A percentile compares a stretch with the other conserved stretches of the same genome.
Evolutionary conservation across 1,140 invertebrate genomes (phyloP).

Genomic region (Zaprionus tsacasi): DNA sequence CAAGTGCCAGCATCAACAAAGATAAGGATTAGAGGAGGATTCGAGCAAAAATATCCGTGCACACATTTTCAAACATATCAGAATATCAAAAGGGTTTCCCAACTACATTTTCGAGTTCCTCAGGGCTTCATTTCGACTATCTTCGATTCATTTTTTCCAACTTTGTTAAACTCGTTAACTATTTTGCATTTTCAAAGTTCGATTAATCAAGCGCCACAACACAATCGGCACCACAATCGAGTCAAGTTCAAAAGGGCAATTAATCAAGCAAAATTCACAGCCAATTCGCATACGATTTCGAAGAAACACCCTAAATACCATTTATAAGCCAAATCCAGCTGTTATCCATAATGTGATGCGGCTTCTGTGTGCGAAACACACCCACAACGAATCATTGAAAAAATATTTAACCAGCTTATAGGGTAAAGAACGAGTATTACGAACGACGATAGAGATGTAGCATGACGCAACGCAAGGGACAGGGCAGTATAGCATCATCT

Average conservation of each 20-base stretch:
- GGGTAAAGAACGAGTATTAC: neutral
- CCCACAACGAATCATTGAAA: slow-evolving; percentile 6
- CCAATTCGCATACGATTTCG: slow-evolving; percentile 32
- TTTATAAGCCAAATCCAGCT: slow-evolving; percentile 28
- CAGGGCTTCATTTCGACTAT: neutral
- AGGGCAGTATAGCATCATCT: neutral
- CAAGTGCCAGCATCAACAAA: neutral
- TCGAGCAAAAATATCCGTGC: no score
- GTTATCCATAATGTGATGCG: neutral
- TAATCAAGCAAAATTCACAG: slow-evolving; percentile 50
- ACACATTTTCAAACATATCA: neutral
- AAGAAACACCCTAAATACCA: slow-evolving; percentile 14
- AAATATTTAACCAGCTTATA: neutral
- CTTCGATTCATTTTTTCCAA: neutral
- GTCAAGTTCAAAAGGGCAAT: slow-evolving; percentile 65
- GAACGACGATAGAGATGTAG: neutral
- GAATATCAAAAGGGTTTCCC: neutral
- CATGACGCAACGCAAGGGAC: slow-evolving; percentile 41
- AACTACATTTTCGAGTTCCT: neutral
- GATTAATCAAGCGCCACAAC: slow-evolving; percentile 45
- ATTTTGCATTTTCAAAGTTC: slow-evolving; percentile 27
- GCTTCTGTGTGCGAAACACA: slow-evolving; percentile 14
- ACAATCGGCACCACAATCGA: slow-evolving; percentile 48
- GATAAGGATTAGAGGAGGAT: neutral
- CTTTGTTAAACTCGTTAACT: slow-evolving; percentile 6